Evolutionary conservation across 1,140 invertebrate genomes (phyloP), one percentile per base, ranked within the genome.

Genomic region (Luehdorfia chinensis): DNA sequence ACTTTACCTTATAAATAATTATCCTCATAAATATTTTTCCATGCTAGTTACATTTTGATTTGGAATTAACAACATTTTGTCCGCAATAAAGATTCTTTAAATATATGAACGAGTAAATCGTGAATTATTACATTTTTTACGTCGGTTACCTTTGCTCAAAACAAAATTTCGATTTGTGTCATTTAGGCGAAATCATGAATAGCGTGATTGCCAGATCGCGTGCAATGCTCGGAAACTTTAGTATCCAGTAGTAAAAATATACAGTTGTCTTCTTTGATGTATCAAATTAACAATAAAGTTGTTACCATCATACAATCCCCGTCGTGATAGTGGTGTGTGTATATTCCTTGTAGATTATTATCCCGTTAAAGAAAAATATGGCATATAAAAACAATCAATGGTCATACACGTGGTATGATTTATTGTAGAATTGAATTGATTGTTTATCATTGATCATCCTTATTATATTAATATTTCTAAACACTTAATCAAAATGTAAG

Each of bases 161-260:
- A 47, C 60, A 43, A 54, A 57, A 61, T 59, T 77, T 72, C 60
- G 66, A 72, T 78, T 76, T 72, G 65, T 66, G 73, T 67, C 73
- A 75, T 73, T 75, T 67, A 71, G 53, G 41, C 58, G 60, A 53
- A 55, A 60, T 66, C 52, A 60, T 60, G 59, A 66, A 61, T 59
- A 55, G 60, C 52, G 43, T 80, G 76, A 84, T 84, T 69, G 64
- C 73, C 33, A 28, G 70, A 70, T 84, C 64, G 79, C 79, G 79
- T 84, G 78, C 53, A 30, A 16, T 15, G 28, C 30, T 55, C 48
- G 59, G 57, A 65, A 74, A 66, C 66, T 71, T 67, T 64, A 57
- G 51, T 64, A 36, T 47, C 45, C 50, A 19, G 50, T 21, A 43
- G 47, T 21, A 30, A 43, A 52, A 39, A 57, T 57, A 59, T 62